These are phyloP conservation scores for Philonicus albiceps DNA, from an alignment of 2,888 invertebrate genomes.

Conservation along the genomic window DNA sequence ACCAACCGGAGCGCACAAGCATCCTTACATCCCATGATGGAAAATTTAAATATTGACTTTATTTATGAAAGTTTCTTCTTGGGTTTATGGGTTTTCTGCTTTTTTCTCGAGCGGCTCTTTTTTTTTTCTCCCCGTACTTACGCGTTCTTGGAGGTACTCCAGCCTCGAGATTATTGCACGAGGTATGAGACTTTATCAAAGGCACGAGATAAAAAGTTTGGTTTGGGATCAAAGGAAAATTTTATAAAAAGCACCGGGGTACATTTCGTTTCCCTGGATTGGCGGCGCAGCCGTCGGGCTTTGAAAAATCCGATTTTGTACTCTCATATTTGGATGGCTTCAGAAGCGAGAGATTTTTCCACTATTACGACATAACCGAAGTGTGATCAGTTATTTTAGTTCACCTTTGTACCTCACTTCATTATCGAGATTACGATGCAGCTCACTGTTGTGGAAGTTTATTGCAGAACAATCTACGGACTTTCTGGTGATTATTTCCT, in stretches of 20 bases:
- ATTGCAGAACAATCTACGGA: neutral
- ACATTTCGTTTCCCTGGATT: neutral
- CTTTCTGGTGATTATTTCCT: neutral
- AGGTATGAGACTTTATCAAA: neutral
- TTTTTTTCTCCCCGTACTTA: neutral
- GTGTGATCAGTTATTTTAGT: neutral
- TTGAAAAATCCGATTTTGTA: neutral
- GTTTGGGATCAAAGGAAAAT: neutral
- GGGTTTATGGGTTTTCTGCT: neutral
- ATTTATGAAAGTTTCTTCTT: conserved; percentile 3
- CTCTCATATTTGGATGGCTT: neutral
- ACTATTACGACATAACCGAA: neutral
- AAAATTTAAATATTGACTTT: conserved; percentile 26
- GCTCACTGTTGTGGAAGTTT: neutral
- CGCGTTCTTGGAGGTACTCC: neutral
- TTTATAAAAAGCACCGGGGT: neutral
- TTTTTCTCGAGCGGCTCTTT: neutral
- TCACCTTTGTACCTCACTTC: neutral
- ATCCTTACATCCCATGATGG: neutral
- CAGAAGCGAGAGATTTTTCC: neutral
- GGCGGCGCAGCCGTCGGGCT: neutral
- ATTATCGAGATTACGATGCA: neutral
- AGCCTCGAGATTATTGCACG: neutral
- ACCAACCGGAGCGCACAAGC: neutral
- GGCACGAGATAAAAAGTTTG: neutral